phyloP scores from a whole-genome alignment of 2,888 invertebrate species.

The Minunthozetes semirufus region DNA sequence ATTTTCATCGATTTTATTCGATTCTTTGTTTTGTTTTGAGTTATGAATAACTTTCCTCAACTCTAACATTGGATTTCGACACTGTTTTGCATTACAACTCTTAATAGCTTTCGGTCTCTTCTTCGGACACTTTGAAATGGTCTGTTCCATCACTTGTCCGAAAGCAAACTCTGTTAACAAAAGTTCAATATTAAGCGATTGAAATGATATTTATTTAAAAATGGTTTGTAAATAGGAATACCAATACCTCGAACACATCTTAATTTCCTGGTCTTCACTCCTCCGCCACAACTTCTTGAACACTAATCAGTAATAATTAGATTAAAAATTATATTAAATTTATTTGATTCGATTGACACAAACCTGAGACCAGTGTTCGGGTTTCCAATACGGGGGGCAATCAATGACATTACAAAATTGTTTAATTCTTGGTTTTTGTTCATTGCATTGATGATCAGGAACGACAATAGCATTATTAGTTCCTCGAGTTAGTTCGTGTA shows the following conservation, averaged over 20 bases:
- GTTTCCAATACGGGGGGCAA: slow-evolving; percentile 84
- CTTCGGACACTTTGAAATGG: slow-evolving; percentile 58
- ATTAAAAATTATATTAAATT: slow-evolving; percentile 33
- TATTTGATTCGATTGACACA: not conserved
- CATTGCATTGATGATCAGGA: slow-evolving; percentile 87
- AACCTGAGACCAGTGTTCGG: slow-evolving; percentile 70
- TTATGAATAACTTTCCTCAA: slow-evolving; percentile 18
- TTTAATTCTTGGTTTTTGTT: slow-evolving; percentile 72
- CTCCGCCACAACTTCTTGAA: slow-evolving; percentile 85
- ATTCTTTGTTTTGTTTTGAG: not conserved
- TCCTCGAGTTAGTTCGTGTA: slow-evolving; percentile 59
- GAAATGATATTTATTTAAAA: not conserved
- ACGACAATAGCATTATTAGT: slow-evolving; percentile 82
- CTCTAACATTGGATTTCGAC: slow-evolving; percentile 24
- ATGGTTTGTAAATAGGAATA: not conserved
- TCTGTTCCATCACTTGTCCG: slow-evolving; percentile 76
- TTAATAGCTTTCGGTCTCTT: slow-evolving; percentile 34
- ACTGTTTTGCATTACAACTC: slow-evolving; percentile 29
- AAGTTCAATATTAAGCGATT: too few relatives aligned
- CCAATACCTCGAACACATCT: slow-evolving; percentile 64
- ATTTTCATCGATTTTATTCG: slow-evolving; percentile 20
- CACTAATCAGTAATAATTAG: slow-evolving; percentile 55
- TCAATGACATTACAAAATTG: slow-evolving; percentile 87
- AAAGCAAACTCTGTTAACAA: slow-evolving; percentile 66
- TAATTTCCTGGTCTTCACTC: slow-evolving; percentile 72